Evolutionary conservation across 2,888 invertebrate species (phyloP), one percentile per base, ranked within the genome.

Genomic region (Fragum sueziense): DNA sequence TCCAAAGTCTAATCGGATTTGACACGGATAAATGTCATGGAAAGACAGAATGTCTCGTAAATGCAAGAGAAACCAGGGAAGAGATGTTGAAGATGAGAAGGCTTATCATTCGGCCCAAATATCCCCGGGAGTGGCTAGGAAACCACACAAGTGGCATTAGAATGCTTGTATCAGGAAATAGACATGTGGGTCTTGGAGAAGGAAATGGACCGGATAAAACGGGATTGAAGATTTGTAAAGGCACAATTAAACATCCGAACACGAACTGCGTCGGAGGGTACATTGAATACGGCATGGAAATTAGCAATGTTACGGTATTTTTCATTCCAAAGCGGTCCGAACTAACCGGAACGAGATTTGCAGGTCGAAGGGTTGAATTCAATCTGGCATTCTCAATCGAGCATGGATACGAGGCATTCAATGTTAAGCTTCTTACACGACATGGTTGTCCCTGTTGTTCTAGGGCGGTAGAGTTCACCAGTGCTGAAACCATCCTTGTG

Each of bases 81-180:
- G 76, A 80, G 7, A 41, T 88, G 61, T 67, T 52, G 25, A 85
- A 84, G 61, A 59, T 76, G 67, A 82, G 62, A 52, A 70, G 74
- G 54, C 68, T 80, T 14, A 69, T 86, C n/a, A 70, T 79, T 11
- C 69, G 82, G 20, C 85, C 88, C 14, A 76, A 82, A 62, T 81
- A 74, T 52, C 87, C 87, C 0, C 61, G 84, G 17, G 88, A 88
- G 73, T 88, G 88, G 88, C 74, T 87, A 27, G 88, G 88, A 11
- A 74, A 37, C 34, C 41, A 62, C 25, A 68, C 41, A n/a, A 37
- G 61, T 22, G 74, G 79, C 17, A 79, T 79, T 11, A 54, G 34
- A 59, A 41, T 34, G 0, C 59, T 79, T 6, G 27, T 74, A 2
- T 31, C 74, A 20, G 74, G 74, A 29, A 76, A 72, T 33, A 41